Conservation (phyloP, 2,113 vertebrate genomes). For the Saguinus midas region DNA sequence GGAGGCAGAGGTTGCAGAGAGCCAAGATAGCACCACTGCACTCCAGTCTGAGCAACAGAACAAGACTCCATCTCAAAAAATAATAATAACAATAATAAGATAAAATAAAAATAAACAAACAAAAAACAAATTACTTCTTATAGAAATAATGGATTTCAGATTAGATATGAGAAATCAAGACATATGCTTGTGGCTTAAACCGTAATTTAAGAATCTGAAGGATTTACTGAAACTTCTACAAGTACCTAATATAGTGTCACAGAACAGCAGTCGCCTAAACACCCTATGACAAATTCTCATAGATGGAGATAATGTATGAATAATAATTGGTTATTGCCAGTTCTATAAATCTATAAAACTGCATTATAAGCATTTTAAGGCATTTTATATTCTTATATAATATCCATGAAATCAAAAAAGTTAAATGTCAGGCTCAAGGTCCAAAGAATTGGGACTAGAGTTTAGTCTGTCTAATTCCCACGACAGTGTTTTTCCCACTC, state of each 20-base stretch:
- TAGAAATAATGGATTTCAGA: not conserved
- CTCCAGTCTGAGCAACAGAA: too few species aligned
- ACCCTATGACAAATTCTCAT: not conserved
- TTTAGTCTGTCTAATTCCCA: not conserved
- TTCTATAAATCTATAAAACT: not conserved
- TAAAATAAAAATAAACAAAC: not conserved
- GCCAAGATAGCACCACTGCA: too few species aligned
- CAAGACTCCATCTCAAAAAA: too few species aligned
- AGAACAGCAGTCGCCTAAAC: not conserved
- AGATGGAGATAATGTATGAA: not conserved
- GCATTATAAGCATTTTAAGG: not conserved
- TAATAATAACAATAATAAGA: too few species aligned
- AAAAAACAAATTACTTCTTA: not conserved
- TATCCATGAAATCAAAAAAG: not conserved
- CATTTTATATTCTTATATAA: not conserved
- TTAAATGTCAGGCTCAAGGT: not conserved
- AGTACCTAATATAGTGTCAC: not conserved
- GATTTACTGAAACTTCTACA: constrained; percentile 11
- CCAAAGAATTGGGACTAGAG: not conserved
- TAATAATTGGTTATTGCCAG: not conserved
- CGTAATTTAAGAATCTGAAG: not conserved
- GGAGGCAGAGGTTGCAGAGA: too few species aligned
- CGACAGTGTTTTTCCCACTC: not conserved
- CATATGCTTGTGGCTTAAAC: not conserved
- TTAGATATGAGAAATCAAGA: not conserved